phyloP scores from a whole-genome alignment of 2,797 vertebrate species.

The Trachops cirrhosus region DNA sequence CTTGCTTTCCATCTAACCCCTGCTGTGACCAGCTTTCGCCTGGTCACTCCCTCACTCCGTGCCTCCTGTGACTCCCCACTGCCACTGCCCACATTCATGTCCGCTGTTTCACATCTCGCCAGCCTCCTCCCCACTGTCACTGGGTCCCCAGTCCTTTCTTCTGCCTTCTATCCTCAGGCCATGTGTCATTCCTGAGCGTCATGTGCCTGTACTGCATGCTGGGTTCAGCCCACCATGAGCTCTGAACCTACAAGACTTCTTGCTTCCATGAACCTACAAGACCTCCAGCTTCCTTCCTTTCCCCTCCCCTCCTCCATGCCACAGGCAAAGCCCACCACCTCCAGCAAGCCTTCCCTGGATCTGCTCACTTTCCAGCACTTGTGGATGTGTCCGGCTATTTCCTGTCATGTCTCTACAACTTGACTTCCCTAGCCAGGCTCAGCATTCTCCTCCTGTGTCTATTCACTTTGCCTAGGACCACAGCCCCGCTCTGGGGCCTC shows the following conservation, averaged over 20 bases:
- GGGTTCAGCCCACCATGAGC: neutral
- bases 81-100: neutral
- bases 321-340: neutral
- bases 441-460: slow-evolving; percentile 7
- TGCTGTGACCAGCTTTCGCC: neutral
- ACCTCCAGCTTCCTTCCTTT: neutral
- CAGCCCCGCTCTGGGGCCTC: neutral
- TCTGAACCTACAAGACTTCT: neutral
- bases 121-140: neutral
- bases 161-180: neutral
- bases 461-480: neutral
- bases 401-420: neutral
- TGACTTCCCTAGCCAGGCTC: neutral
- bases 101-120: neutral
- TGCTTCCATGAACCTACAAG: neutral
- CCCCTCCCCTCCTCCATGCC: neutral
- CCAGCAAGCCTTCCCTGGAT: neutral
- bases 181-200: neutral
- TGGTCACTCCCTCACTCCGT: neutral
- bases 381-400: neutral
- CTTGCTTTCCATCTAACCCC: neutral
- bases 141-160: neutral
- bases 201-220: neutral
- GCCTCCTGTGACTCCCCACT: neutral
- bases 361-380: neutral